A percentile compares a stretch with the other conserved stretches of the same genome.
phyloP scores from a whole-genome alignment of 1,140 invertebrate species.

The Papilio dardanus region DNA sequence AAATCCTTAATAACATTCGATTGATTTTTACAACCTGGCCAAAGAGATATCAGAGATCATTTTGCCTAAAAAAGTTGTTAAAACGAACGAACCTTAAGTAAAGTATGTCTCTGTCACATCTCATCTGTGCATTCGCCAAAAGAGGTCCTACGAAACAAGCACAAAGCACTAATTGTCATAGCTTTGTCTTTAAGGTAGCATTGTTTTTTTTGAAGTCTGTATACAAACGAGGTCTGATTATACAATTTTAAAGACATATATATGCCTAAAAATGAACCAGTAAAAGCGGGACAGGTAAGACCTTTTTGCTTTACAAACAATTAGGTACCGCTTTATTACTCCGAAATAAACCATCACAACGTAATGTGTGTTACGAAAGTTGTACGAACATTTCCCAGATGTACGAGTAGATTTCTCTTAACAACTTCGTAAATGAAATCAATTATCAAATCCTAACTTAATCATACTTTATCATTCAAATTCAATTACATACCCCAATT shows the following conservation, averaged over 20 bases:
- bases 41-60: background rate
- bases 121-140: slow-evolving; percentile 14
- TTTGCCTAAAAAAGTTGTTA: background rate
- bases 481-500: slow-evolving; percentile 3
- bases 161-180: slow-evolving; percentile 7
- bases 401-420: background rate
- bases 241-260: background rate
- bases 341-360: too few species aligned
- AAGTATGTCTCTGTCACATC: slow-evolving; percentile 5
- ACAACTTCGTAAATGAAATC: background rate
- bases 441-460: slow-evolving; percentile 1
- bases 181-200: slow-evolving; percentile 17
- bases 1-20: background rate
- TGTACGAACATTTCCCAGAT: too few species aligned
- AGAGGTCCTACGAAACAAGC: slow-evolving; percentile 3
- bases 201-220: slow-evolving; percentile 20
- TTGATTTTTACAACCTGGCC: background rate
- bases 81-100: background rate
- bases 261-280: background rate
- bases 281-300: background rate
- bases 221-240: background rate
- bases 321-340: too few species aligned
- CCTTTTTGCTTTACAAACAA: too few species aligned
- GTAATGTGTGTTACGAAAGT: too few species aligned
- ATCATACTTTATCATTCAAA: background rate